phyloP scores from a whole-genome alignment of 2,797 vertebrate species.

The Glyptemys insculpta region DNA sequence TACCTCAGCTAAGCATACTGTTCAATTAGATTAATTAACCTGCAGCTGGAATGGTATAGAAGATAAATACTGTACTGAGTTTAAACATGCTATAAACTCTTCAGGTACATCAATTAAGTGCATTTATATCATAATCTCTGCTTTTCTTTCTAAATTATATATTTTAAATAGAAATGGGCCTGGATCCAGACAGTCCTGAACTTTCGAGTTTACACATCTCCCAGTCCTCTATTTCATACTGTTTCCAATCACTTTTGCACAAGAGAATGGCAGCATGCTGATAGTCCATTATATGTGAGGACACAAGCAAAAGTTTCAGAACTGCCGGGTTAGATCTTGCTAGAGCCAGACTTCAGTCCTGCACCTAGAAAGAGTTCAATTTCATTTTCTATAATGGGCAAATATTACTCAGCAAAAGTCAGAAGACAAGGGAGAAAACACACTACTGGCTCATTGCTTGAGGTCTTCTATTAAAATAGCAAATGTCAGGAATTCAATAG shows the following conservation, averaged over 20 bases:
- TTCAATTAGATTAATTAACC: constrained; percentile 13
- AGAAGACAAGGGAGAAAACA: neutral
- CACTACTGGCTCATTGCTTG: rapidly evolving
- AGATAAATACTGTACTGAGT: neutral
- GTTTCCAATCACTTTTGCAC: neutral
- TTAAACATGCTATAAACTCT: neutral
- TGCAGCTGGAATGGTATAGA: neutral
- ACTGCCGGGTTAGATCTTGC: neutral
- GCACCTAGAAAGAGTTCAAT: neutral
- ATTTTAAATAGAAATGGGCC: neutral
- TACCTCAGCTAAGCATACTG: neutral
- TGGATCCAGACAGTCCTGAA: neutral
- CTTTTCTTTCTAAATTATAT: rapidly evolving
- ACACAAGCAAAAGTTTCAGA: neutral
- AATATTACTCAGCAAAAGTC: neutral
- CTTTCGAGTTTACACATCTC: neutral
- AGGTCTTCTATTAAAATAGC: neutral
- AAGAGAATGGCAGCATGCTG: neutral
- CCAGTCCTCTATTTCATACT: rapidly evolving
- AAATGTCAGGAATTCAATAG: neutral
- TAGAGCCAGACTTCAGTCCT: neutral
- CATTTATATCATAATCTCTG: neutral
- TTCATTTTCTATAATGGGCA: neutral
- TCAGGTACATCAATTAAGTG: neutral
- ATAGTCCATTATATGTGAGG: neutral